Base-by-base conservation (phyloP, 1,140 invertebrate genomes). In the Bombus confusus region DNA sequence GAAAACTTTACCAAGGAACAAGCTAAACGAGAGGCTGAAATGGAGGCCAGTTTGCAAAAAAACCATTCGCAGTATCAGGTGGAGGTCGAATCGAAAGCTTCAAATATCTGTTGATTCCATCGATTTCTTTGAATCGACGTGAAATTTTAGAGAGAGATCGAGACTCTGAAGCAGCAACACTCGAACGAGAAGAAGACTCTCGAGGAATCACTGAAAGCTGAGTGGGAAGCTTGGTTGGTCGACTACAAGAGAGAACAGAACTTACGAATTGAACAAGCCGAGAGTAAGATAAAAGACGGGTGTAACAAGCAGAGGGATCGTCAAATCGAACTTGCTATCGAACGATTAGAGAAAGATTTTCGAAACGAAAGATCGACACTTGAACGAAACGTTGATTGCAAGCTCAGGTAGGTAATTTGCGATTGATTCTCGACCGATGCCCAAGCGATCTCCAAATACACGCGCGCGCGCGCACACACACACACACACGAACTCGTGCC, bases 321-420 rank as follows among this genome's bases (percentile, higher is more conserved):
- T 76, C 96, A 97, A 90, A 97, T 97, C 80, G 97, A 97, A 86
- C 90, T 96, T 10, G 96, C 96, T 18, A 96, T 97, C 77, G 95
- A 95, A 68, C 96, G 96, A 86, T 93, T 97, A 77, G 97, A 97
- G 88, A 95, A 94, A 3, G 96, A 97, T 92, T 95, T 96, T 0
- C 92, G 94, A 34, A 94, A 96, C 31, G 94, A 91, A 76, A 94
- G 94, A 76, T 78, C 72, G 0, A 95, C 95, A 86, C 93, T 96
- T 73, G 96, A 96, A 87, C 95, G 96, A 87, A 95, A 94, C 73
- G 95, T 95, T 47, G 96, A 97, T 77, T 95, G 95, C 84, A 96
- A 96, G 94, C 94, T 97, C 15, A 96, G 95, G 96, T 96, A 96
- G 95, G 96, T 96, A 87, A 75, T 9, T 66, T 22, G 2, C 3